These are phyloP conservation scores for Mesorhabditis sp. DNA, from an alignment of 2,888 invertebrate genomes.

Conservation along the genomic window DNA sequence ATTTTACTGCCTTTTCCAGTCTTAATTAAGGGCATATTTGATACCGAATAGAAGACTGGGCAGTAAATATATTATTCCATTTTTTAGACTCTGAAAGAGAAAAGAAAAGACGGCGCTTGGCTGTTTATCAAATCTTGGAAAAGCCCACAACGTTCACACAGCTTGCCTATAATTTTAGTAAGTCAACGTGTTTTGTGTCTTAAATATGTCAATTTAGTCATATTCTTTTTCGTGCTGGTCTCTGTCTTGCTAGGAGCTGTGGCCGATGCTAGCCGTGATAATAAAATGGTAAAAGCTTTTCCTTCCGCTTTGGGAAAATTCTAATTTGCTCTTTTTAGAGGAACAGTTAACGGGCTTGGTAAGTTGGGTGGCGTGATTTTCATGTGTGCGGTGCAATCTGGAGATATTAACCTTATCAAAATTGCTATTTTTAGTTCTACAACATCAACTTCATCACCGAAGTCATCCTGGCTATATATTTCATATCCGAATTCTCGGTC, in stretches of 20 bases:
- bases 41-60: too few relatives aligned
- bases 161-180: constrained; percentile 38
- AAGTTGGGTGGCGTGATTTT: background rate
- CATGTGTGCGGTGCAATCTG: too few relatives aligned
- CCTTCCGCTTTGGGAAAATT: background rate
- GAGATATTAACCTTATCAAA: background rate
- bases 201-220: constrained; percentile 17
- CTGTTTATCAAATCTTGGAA: constrained; percentile 41
- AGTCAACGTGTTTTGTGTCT: constrained; percentile 11
- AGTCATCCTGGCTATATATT: constrained; percentile 39
- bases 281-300: background rate
- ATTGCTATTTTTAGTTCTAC: constrained; percentile 9
- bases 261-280: constrained; percentile 19
- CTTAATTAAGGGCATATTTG: too few relatives aligned
- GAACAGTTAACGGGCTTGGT: background rate
- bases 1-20: too few relatives aligned
- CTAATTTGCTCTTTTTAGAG: too few relatives aligned
- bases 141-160: constrained; percentile 33
- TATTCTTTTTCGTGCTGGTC: constrained; percentile 26
- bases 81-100: too few relatives aligned
- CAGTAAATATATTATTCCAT: too few relatives aligned
- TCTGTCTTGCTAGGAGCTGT: constrained; percentile 34
- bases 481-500: constrained; percentile 40
- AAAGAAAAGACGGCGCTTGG: constrained; percentile 13
- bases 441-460: constrained; percentile 33